Evolutionary conservation across 1,140 invertebrate genomes (phyloP), one percentile per base, ranked within the genome.

Genomic region (Aethina tumida): DNA sequence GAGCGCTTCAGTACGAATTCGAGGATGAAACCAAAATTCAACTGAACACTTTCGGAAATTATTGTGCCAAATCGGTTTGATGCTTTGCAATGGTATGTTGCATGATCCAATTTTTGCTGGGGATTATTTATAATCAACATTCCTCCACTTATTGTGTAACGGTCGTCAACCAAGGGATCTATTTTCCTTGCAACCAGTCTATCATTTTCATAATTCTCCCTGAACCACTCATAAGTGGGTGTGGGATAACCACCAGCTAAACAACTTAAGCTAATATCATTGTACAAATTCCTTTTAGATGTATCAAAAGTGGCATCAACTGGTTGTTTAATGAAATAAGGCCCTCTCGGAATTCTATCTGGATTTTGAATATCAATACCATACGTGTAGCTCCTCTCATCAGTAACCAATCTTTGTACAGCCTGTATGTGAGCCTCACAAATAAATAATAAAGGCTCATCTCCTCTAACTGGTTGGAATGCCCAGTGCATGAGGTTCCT

Each of bases 1-100:
- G 87, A 78, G 34, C 91, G 71, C 59, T 89, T 87, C 36, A 88
- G 68, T 63, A 91, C 93, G 54, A 95, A 95, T 63, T 94, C 88
- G 45, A 81, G 72, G 43, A 94, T 92, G 56, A 82, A 92, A 14
- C 89, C 91, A 71, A 95, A 96, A 15, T 83, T 81, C 0, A 97
- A 56, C 42, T 81, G 69, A 0, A 92, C 86, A 55, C 79, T 89
- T 60, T 90, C 82, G 4, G 91, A 95, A 5, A 88, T 72, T 29
- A 97, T 82, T 1, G 78, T 79, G 9, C 94, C 94, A 71, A 77
- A 95, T 52, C 78, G 73, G 63, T 97, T 98, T 8, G 72, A 69
- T 4, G 91, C 92, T 48, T 81, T 81, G 53, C 94, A 98, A 56
- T 94, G 87, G 65, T 95, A 97, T 14, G 78, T 77, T 9, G 89